A percentile compares a stretch with the other conserved stretches of the same genome.
Conservation (phyloP, 2,113 vertebrate genomes). For the Sus scrofa region DNA sequence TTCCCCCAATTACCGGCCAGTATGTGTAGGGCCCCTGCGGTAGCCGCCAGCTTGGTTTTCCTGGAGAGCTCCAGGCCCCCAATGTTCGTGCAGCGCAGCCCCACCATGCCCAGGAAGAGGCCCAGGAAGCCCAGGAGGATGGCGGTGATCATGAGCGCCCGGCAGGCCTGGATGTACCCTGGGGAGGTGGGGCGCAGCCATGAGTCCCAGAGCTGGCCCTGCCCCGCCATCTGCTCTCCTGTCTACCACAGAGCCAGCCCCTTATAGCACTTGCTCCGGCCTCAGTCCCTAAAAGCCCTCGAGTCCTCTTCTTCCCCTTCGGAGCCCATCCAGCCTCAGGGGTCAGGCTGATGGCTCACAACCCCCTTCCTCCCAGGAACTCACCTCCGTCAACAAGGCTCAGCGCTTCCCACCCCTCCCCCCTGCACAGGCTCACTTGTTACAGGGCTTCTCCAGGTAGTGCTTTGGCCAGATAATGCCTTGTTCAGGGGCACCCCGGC, state of each 20-base stretch:
- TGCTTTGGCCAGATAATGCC: background rate
- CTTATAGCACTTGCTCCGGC: background rate
- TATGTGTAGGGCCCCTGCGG: constrained; percentile 88
- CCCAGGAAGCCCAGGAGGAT: constrained; percentile 90
- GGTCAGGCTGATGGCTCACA: background rate
- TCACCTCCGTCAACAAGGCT: background rate
- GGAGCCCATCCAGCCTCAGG: background rate
- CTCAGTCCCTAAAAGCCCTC: background rate
- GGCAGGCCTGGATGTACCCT: constrained; percentile 94
- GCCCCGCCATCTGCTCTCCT: background rate
- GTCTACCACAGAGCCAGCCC: background rate
- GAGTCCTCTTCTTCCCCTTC: background rate
- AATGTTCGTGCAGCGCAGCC: constrained; percentile 91
- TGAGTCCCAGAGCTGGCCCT: background rate
- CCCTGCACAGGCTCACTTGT: rapidly evolving
- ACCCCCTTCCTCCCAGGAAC: background rate
- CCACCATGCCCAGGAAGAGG: constrained; percentile 87
- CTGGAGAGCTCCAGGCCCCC: constrained; percentile 85
- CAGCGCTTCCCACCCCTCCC: rapidly evolving
- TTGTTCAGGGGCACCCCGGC: background rate
- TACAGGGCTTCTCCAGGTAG: background rate
- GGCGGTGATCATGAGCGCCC: constrained; percentile 92
- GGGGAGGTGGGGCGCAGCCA: background rate
- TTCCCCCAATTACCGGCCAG: constrained; percentile 89
- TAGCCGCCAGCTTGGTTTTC: constrained; percentile 90